These are phyloP conservation scores for Leptinotarsa defecta DNA, from an alignment of 1,140 invertebrate genomes.

Conservation along the genomic window DNA sequence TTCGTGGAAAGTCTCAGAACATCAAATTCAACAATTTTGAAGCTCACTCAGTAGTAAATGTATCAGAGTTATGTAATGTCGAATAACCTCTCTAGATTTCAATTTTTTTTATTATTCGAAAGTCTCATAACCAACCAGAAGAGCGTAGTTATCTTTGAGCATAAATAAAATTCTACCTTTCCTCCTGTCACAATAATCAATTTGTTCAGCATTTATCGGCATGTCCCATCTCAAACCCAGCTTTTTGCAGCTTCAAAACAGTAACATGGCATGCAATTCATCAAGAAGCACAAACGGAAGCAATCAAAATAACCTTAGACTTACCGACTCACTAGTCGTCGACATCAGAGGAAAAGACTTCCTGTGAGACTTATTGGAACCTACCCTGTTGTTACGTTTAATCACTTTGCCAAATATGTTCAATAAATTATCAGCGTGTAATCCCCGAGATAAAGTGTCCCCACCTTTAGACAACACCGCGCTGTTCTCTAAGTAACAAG, in stretches of 20 bases:
- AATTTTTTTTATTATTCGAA: too few species aligned
- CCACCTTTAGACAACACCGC: neutral
- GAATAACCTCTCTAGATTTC: too few species aligned
- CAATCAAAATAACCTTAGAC: conserved; percentile 6
- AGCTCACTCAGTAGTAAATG: too few species aligned
- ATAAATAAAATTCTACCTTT: too few species aligned
- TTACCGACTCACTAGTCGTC: conserved; percentile 29
- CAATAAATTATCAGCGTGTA: conserved; percentile 19
- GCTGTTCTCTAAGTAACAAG: conserved; percentile 30
- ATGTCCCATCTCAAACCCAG: neutral
- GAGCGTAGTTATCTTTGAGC: too few species aligned
- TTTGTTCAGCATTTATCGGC: neutral
- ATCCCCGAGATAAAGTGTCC: neutral
- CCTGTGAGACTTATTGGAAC: conserved; percentile 29
- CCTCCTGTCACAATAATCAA: too few species aligned
- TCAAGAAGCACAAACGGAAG: neutral
- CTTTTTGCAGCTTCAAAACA: neutral
- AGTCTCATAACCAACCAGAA: too few species aligned
- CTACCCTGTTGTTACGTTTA: conserved; percentile 10
- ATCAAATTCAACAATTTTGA: too few species aligned
- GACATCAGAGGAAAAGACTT: conserved; percentile 38
- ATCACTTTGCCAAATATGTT: neutral
- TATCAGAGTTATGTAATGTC: too few species aligned
- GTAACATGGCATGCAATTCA: neutral
- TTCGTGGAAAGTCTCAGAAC: too few species aligned